Percentiles rank a stretch among this genome's conserved stretches.
phyloP scores from a whole-genome alignment of 2,888 invertebrate species.

The Eristalinus aeneus region DNA sequence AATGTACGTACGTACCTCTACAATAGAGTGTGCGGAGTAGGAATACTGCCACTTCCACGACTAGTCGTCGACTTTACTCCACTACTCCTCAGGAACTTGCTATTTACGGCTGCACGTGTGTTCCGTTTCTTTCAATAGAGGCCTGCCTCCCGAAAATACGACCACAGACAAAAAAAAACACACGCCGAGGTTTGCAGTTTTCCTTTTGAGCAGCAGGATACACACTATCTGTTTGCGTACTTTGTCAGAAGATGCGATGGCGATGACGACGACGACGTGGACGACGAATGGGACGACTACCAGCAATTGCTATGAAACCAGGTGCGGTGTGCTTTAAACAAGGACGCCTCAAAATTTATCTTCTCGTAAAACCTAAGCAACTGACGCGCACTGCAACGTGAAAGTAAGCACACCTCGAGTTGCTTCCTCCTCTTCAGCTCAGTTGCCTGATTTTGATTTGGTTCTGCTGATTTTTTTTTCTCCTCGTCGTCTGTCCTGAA shows the following conservation, averaged over 20 bases:
- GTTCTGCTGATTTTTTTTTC: constrained; percentile 1
- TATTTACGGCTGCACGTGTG: constrained; percentile 22
- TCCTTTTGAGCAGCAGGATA: constrained; percentile 47
- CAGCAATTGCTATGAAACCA: background rate
- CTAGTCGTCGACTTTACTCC: background rate
- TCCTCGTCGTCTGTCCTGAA: constrained; percentile 48
- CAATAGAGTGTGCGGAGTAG: constrained; percentile 10
- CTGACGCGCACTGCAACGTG: constrained; percentile 20
- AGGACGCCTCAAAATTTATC: constrained; percentile 36
- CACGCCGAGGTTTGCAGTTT: constrained; percentile 32
- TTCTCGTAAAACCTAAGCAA: constrained; percentile 10
- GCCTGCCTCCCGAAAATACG: constrained; percentile 27
- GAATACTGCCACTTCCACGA: background rate
- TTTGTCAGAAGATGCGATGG: constrained; percentile 15
- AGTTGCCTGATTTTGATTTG: background rate
- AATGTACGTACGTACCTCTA: background rate
- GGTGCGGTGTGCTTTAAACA: constrained; percentile 34
- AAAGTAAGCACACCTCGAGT: constrained; percentile 28
- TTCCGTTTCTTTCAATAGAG: constrained; percentile 11
- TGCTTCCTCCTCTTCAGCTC: background rate
- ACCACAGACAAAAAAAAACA: background rate
- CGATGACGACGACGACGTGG: background rate
- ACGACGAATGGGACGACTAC: background rate
- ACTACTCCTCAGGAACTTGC: background rate
- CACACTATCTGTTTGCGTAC: constrained; percentile 46